phyloP scores from a whole-genome alignment of 2,797 vertebrate genomes.

The Alectoris magna region DNA sequence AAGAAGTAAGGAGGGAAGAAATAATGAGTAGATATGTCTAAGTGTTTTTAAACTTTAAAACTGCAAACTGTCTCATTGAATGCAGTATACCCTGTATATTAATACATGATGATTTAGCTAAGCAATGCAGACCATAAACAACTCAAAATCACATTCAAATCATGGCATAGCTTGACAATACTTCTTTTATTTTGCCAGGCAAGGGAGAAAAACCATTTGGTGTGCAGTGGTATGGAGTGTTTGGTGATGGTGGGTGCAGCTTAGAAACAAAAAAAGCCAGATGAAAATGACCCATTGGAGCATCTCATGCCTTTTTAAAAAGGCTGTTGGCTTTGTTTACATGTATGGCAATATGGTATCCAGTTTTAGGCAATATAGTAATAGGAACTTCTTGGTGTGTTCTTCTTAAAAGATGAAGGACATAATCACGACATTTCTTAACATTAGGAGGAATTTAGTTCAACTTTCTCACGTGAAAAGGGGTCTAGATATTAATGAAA shows the following conservation, averaged over 20 bases:
- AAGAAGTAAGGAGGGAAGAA: neutral
- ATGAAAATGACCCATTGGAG: neutral
- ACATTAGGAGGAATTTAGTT: neutral
- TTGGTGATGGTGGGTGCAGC: neutral
- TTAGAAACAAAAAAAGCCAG: neutral
- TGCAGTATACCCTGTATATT: neutral
- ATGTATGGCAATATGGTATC: neutral
- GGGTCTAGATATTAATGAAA: conserved; percentile 19
- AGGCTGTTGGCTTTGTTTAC: neutral
- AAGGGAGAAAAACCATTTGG: neutral
- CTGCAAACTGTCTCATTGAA: neutral
- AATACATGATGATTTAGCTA: neutral
- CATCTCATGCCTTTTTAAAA: neutral
- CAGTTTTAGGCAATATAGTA: neutral
- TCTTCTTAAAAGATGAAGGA: neutral
- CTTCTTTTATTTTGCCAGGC: neutral
- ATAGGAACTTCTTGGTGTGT: neutral
- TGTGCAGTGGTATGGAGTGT: neutral
- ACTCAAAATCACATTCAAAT: neutral
- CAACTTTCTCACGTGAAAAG: neutral
- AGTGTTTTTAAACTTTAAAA: neutral
- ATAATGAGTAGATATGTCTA: neutral
- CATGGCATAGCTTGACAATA: neutral
- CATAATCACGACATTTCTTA: neutral
- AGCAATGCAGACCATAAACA: neutral